A percentile compares a stretch with the other conserved stretches of the same genome.
phyloP scores from a whole-genome alignment of 2,797 vertebrate species.

The Alcedo atthis region DNA sequence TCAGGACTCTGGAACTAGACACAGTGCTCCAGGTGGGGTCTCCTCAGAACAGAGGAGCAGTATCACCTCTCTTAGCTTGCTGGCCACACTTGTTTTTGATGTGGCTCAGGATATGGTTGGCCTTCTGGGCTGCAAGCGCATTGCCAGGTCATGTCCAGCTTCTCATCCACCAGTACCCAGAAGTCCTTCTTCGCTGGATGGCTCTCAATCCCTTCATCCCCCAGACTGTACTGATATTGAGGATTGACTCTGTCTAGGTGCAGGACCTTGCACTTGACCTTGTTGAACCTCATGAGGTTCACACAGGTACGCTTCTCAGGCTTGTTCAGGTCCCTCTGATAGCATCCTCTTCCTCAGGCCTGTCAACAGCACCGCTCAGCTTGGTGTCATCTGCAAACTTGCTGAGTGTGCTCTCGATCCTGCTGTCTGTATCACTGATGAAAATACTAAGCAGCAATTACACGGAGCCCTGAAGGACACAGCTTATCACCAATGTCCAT shows the following conservation, averaged over 20 bases:
- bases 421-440: no score
- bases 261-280: neutral
- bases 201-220: neutral
- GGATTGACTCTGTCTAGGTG: accelerated
- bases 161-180: neutral
- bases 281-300: neutral
- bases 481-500: neutral
- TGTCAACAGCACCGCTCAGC: neutral
- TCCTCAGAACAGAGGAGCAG: neutral
- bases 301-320: accelerated
- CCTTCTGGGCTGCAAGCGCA: neutral
- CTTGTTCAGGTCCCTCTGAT: neutral
- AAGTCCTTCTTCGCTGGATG: neutral
- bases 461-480: neutral
- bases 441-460: neutral
- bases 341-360: accelerated
- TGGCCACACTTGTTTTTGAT: neutral
- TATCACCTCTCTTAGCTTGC: neutral
- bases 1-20: neutral
- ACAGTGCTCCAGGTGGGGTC: neutral
- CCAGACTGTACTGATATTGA: neutral
- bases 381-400: neutral
- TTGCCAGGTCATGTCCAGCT: neutral
- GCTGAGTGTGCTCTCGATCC: neutral
- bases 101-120: neutral